Evolutionary conservation across 2,797 vertebrate genomes (phyloP).

Genomic region (Artibeus lituratus): DNA sequence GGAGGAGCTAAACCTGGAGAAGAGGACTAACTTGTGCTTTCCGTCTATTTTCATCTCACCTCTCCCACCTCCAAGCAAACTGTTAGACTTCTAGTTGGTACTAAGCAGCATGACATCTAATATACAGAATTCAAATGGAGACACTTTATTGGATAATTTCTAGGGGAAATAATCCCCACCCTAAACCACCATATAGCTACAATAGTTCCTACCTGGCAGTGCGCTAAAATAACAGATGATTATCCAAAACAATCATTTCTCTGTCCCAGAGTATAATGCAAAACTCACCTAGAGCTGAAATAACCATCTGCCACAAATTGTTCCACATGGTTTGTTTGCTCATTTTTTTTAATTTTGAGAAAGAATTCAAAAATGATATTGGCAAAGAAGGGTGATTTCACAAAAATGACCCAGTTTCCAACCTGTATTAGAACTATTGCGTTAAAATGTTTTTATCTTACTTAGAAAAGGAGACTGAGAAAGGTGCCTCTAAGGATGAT

Average conservation of each 20-base stretch:
- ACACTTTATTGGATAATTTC: not conserved
- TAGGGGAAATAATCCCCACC: not conserved
- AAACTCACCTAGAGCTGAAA: constrained; percentile 60
- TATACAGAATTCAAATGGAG: not conserved
- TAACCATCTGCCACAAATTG: constrained; percentile 51
- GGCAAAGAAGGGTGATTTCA: constrained; percentile 49
- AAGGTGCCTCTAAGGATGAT: not conserved
- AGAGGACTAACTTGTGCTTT: not conserved
- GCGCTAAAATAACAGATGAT: constrained; percentile 45
- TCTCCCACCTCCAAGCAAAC: not conserved
- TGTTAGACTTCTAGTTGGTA: not conserved
- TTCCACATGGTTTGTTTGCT: constrained; percentile 46
- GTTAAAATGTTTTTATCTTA: not conserved
- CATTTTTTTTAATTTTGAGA: constrained; percentile 58
- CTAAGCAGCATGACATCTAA: not conserved
- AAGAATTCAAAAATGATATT: constrained; percentile 47
- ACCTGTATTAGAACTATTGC: not conserved
- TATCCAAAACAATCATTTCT: constrained; percentile 32
- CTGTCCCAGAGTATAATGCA: constrained; percentile 28
- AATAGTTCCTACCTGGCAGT: constrained; percentile 5
- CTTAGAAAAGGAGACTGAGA: not conserved
- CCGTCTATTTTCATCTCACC: not conserved
- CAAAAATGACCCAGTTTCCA: constrained; percentile 56
- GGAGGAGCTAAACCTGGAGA: constrained; percentile 34
- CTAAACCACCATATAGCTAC: not conserved